These are phyloP conservation scores for Bubo blakistoni DNA, from an alignment of 2,113 vertebrate species.

Conservation along the genomic window DNA sequence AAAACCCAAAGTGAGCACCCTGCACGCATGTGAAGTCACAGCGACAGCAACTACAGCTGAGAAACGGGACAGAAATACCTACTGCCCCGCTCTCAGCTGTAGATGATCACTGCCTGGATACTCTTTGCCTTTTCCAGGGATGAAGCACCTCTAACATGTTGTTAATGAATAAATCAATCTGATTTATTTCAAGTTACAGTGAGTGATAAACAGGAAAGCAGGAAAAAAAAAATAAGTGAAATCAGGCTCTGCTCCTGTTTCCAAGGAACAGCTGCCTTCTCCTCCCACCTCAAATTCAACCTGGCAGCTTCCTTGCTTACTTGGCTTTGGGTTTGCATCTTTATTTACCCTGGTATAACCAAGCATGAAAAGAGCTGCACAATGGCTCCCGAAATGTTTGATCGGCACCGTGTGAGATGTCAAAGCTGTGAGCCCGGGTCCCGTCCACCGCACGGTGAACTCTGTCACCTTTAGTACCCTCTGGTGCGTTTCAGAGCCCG, in stretches of 20 bases:
- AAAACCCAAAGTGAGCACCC: neutral
- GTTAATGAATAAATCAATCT: neutral
- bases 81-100: neutral
- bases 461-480: neutral
- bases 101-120: neutral
- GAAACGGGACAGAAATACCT: rapidly evolving
- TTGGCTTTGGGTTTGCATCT: neutral
- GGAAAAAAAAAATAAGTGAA: neutral
- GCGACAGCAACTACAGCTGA: neutral
- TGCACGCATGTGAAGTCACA: neutral
- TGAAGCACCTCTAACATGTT: neutral
- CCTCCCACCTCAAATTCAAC: neutral
- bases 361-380: neutral
- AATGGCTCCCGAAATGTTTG: rapidly evolving
- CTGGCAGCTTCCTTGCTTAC: neutral
- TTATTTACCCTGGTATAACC: neutral
- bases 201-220: neutral
- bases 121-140: neutral
- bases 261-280: neutral
- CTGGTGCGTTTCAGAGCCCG: rapidly evolving
- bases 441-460: neutral
- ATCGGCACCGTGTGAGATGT: rapidly evolving
- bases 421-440: neutral
- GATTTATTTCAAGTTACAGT: neutral
- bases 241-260: neutral